Conservation (phyloP, 2,888 invertebrate genomes). For the Dendrolimus pini region DNA sequence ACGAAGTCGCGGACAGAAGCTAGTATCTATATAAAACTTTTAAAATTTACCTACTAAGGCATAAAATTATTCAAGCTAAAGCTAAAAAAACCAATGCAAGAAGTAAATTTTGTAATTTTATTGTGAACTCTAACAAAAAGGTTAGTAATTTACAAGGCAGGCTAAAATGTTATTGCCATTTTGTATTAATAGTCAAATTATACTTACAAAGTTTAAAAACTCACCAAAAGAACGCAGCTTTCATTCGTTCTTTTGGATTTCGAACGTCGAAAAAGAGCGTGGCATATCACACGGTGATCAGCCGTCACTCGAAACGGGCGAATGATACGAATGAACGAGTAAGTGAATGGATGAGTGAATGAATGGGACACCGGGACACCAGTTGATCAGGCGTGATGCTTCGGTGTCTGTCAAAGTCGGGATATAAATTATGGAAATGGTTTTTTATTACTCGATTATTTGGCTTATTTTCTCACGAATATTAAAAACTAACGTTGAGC, state of each 20-base stretch:
- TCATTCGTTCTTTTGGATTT: slow-evolving; percentile 29
- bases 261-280: slow-evolving; percentile 31
- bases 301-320: slow-evolving; percentile 67
- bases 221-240: background rate
- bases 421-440: slow-evolving; percentile 35
- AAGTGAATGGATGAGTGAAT: slow-evolving; percentile 52
- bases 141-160: too few relatives aligned
- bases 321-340: slow-evolving; percentile 46
- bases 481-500: too few relatives aligned
- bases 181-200: too few relatives aligned
- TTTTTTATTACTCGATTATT: slow-evolving; percentile 11
- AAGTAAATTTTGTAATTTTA: too few relatives aligned
- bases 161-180: too few relatives aligned
- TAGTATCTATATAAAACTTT: too few relatives aligned
- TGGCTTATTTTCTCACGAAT: too few relatives aligned
- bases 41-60: too few relatives aligned
- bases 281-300: slow-evolving; percentile 51
- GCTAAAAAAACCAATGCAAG: too few relatives aligned
- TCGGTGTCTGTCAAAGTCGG: slow-evolving; percentile 61
- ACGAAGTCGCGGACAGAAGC: too few relatives aligned
- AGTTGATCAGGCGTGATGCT: slow-evolving; percentile 71
- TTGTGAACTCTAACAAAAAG: too few relatives aligned
- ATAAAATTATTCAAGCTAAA: too few relatives aligned
- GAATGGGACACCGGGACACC: slow-evolving; percentile 56
- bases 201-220: background rate